Evolutionary conservation across 2,797 vertebrate genomes (phyloP), one percentile per base, ranked within the genome.

Genomic region (Merluccius polli): DNA sequence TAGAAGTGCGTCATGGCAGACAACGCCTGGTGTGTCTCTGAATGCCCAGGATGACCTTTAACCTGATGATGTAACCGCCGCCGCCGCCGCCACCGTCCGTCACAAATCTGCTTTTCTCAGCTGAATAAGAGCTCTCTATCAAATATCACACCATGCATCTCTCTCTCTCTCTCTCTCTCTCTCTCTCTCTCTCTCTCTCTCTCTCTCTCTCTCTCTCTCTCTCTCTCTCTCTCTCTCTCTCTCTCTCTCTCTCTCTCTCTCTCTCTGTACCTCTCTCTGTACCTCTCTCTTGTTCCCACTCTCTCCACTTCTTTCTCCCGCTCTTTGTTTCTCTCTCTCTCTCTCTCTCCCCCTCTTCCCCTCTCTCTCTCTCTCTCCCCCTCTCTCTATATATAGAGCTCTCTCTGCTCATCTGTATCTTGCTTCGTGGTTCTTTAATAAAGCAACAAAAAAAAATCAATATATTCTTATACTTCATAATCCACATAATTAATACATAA

Each of bases 21-120:
- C 84, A 84, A 80, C 87, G 89, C 82, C 85, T 85, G 90, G 89
- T 88, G 90, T 89, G 89, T 77, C 73, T 72, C 67, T 15, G 31
- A 76, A 73, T 70, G n/a, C 70, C 77, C 52, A 24, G n/a, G 52
- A n/a, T n/a, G 52, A 59, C 52, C 52, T 59, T n/a, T 59, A 7
- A 59, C 52, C 52, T n/a, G 52, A n/a, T 59, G 52, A 59, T 74
- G 70, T 31, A 48, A 74, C 72, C 31, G 29, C 70, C 8, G 16
- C 18, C 44, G 1, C 69, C 33, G 21, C 52, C 44, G 1, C 69
- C 33, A 13, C 52, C 48, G 71, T 29, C 52, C 9, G 21, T 71
- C 59, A 65, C 33, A 38, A 29, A 52, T 77, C 76, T 24, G 3
- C 21, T 65, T 31, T 41, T 29, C 31, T 41, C 68, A 0, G 6